These are phyloP conservation scores for Bujurquina vittata DNA, from an alignment of 2,113 vertebrate species.

Conservation along the genomic window DNA sequence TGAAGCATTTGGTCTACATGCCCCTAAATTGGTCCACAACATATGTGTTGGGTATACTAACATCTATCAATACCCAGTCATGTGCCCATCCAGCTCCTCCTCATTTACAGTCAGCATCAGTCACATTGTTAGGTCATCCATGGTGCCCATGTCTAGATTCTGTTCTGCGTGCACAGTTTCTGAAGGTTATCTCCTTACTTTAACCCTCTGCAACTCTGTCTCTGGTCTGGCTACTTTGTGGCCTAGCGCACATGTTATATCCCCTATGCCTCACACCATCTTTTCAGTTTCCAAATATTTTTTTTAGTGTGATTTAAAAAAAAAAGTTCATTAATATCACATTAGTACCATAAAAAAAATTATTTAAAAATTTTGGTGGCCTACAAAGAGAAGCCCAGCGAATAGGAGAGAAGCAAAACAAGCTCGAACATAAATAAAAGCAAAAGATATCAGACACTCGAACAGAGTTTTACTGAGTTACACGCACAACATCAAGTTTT, in stretches of 20 bases:
- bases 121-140: not conserved
- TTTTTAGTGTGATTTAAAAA: not conserved
- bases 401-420: not conserved
- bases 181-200: not conserved
- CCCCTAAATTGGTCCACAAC: slow-evolving; percentile 2
- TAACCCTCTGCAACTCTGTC: not conserved
- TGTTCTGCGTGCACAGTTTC: not conserved
- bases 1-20: not conserved
- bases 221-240: not conserved
- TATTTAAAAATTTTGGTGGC: not conserved
- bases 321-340: too few species aligned
- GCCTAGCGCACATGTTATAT: not conserved
- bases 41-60: not conserved
- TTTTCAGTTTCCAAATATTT: not conserved
- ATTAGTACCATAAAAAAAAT: too few species aligned
- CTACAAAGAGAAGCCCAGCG: not conserved
- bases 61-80: slow-evolving; percentile 9
- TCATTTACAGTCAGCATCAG: slow-evolving; percentile 21
- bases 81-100: slow-evolving; percentile 44
- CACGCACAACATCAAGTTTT: not conserved
- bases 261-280: not conserved
- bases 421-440: not conserved
- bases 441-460: not conserved
- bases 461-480: not conserved
- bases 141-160: not conserved